Conservation (phyloP, 2,113 vertebrate species). For the Craseonycteris thonglongyai region DNA sequence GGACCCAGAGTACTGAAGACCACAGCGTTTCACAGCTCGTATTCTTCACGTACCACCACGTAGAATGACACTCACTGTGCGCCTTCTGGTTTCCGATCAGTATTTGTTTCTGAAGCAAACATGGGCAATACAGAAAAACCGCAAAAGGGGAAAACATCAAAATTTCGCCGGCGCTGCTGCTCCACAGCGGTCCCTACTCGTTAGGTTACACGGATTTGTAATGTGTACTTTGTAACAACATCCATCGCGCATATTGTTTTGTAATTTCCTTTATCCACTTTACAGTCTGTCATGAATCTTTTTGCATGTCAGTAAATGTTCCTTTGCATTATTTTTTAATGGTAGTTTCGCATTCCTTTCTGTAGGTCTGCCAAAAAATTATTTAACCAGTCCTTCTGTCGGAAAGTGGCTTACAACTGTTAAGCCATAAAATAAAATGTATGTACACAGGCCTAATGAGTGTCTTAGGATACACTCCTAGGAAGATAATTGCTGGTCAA, state of each 20-base stretch:
- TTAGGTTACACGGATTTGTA: no score
- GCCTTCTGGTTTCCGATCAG: neutral
- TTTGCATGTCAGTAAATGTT: neutral
- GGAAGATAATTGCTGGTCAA: neutral
- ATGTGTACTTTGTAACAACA: no score
- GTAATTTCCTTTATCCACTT: neutral
- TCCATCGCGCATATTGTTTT: neutral
- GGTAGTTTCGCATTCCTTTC: neutral
- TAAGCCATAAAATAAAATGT: neutral
- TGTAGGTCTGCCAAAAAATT: neutral
- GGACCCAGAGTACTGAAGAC: neutral
- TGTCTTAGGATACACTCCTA: neutral
- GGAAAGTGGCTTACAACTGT: neutral
- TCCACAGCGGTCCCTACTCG: neutral
- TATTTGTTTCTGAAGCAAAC: neutral
- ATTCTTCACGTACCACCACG: neutral
- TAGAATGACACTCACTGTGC: neutral
- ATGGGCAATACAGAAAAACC: neutral
- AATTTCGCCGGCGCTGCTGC: no score
- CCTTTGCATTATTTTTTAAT: conserved; percentile 19
- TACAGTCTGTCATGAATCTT: neutral
- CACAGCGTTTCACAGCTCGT: neutral
- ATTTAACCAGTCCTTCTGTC: neutral
- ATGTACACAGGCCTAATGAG: neutral
- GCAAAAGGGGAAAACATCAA: neutral